Percentiles rank a stretch among this genome's conserved stretches.
Evolutionary conservation across 1,140 invertebrate species (phyloP).

Genomic region (Coptotermes formosanus): DNA sequence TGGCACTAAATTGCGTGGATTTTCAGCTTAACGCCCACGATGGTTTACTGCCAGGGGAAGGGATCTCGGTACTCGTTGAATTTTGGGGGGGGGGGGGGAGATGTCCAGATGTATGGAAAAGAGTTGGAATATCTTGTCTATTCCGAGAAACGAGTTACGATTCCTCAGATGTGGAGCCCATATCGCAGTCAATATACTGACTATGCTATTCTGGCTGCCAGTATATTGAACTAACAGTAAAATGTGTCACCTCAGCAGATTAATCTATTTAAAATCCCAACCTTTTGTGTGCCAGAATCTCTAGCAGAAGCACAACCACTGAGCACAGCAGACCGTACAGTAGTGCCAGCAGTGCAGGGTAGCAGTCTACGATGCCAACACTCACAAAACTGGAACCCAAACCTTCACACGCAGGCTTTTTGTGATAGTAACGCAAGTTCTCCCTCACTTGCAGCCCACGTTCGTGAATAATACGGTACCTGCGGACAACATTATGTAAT

Average conservation of each 20-base stretch:
- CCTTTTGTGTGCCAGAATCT: slow-evolving; percentile 22
- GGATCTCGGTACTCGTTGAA: too few species aligned
- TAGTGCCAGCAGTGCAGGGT: slow-evolving; percentile 27
- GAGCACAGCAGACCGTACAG: background rate
- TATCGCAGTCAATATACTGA: too few species aligned
- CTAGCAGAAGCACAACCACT: slow-evolving; percentile 19
- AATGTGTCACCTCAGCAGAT: too few species aligned
- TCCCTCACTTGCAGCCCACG: slow-evolving; percentile 58
- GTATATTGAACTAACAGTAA: too few species aligned
- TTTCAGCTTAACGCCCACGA: too few species aligned
- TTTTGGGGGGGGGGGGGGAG: too few species aligned
- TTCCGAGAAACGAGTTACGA: too few species aligned
- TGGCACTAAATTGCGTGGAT: too few species aligned
- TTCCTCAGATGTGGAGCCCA: background rate
- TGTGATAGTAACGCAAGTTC: slow-evolving; percentile 56
- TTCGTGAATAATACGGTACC: slow-evolving; percentile 57
- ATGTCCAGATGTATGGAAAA: too few species aligned
- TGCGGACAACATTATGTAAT: slow-evolving; percentile 38
- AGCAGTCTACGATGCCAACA: slow-evolving; percentile 58
- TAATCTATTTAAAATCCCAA: background rate
- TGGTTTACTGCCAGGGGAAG: too few species aligned
- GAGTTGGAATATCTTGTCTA: too few species aligned
- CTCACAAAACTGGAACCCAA: slow-evolving; percentile 52
- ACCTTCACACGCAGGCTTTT: slow-evolving; percentile 56
- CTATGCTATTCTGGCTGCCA: too few species aligned